These are phyloP conservation scores for Mayetiola destructor DNA, from an alignment of 2,888 invertebrate genomes.

Conservation along the genomic window DNA sequence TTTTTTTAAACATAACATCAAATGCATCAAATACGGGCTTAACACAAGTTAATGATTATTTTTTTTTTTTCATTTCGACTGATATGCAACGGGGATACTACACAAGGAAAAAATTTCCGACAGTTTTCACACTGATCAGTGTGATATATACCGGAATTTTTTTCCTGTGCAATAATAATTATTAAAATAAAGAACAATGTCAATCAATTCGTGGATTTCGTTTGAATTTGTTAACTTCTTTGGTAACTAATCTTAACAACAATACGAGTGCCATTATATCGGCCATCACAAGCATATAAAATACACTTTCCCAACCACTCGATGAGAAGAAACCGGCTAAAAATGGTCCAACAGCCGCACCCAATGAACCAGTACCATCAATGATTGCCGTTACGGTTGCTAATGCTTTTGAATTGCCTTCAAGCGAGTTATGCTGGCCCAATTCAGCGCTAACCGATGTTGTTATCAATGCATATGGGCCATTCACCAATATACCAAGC, in stretches of 20 bases:
- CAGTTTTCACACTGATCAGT: not conserved
- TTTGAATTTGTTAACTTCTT: slow-evolving; percentile 31
- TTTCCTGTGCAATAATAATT: no score
- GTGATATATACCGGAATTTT: no score
- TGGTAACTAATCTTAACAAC: slow-evolving; percentile 40
- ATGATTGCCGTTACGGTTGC: slow-evolving; percentile 97
- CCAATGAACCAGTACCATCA: slow-evolving; percentile 76
- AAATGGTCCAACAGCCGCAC: slow-evolving; percentile 86
- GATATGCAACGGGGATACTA: no score
- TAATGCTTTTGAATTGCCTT: slow-evolving; percentile 73
- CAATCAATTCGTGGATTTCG: slow-evolving; percentile 26
- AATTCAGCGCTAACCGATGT: slow-evolving; percentile 92
- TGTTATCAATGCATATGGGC: slow-evolving; percentile 90
- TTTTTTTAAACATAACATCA: no score
- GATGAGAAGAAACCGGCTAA: slow-evolving; percentile 68
- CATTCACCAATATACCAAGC: slow-evolving; percentile 78
- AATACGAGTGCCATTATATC: slow-evolving; percentile 64
- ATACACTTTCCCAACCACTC: slow-evolving; percentile 70
- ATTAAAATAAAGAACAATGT: no score
- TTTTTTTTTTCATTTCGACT: no score
- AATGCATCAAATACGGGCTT: no score
- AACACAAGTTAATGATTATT: no score
- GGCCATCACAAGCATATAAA: slow-evolving; percentile 76
- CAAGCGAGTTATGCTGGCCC: slow-evolving; percentile 72
- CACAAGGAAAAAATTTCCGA: no score